Conservation (phyloP, 2,888 invertebrate genomes). For the Leucophora obtusa region DNA sequence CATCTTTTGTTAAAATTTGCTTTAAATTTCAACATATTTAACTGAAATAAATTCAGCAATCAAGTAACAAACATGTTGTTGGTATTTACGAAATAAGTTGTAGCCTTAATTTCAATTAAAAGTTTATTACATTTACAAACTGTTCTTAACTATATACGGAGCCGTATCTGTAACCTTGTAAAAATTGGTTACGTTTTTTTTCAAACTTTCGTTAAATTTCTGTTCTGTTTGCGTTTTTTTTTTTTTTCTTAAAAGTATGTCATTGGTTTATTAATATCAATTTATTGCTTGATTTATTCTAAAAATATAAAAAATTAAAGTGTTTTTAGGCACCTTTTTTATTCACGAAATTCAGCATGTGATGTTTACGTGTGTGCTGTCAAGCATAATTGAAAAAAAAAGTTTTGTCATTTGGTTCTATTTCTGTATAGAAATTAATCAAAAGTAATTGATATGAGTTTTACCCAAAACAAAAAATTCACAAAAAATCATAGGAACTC, state of each 20-base stretch:
- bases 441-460: conserved; percentile 40
- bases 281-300: conserved; percentile 21
- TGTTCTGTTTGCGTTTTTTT: neutral
- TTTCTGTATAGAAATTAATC: conserved; percentile 40
- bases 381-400: conserved; percentile 20
- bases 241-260: neutral
- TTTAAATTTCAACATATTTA: no score
- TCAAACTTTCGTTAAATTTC: no score
- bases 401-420: neutral
- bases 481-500: conserved; percentile 2
- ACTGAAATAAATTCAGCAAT: no score
- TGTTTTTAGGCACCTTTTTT: conserved; percentile 2
- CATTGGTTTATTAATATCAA: conserved; percentile 33
- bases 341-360: conserved; percentile 18
- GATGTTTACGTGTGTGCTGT: conserved; percentile 15
- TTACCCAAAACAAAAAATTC: neutral
- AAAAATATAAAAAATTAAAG: conserved; percentile 22
- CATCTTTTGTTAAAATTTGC: no score
- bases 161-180: no score
- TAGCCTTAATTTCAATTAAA: no score
- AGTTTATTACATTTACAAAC: no score
- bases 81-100: no score
- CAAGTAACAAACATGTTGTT: no score
- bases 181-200: no score
- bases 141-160: no score